phyloP scores from a whole-genome alignment of 92 coral and sea anemone genomes.

The Palythoa grandis region DNA sequence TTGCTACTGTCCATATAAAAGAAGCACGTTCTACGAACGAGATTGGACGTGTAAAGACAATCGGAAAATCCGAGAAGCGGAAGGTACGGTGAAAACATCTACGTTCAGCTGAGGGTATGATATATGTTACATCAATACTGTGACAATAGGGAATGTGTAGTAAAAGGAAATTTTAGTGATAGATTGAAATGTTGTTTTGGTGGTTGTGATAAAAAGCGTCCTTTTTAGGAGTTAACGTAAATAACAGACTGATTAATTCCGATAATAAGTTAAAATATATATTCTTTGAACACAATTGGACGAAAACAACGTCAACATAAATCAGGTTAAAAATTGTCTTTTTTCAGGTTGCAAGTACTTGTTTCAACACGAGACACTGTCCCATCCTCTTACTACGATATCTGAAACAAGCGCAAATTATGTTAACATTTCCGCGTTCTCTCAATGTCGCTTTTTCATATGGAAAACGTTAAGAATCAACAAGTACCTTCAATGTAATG shows the following conservation, averaged over 20 bases:
- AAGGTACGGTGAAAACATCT: not conserved
- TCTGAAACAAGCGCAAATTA: not conserved
- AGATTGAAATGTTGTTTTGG: too few species aligned
- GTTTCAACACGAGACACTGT: not conserved
- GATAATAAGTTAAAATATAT: too few species aligned
- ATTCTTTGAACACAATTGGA: not conserved
- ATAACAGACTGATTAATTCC: too few species aligned
- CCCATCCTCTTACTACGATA: conserved; percentile 8
- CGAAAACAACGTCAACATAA: not conserved
- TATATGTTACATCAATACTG: too few species aligned
- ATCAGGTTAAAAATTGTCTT: not conserved
- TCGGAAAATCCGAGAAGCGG: not conserved
- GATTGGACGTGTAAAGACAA: conserved; percentile 27
- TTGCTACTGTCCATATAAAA: conserved; percentile 20
- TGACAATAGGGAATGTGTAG: too few species aligned
- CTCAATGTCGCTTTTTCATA: conserved; percentile 14
- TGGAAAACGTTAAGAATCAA: not conserved
- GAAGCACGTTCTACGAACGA: conserved; percentile 30
- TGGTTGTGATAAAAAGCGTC: too few species aligned
- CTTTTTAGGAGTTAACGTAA: too few species aligned
- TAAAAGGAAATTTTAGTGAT: too few species aligned
- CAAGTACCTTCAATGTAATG: conserved; percentile 22
- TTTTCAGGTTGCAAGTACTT: conserved; percentile 14
- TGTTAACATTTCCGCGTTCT: not conserved
- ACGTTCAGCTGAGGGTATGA: too few species aligned